These are phyloP conservation scores for Gracilinanus agilis DNA, from an alignment of 2,113 vertebrate genomes.

Conservation along the genomic window DNA sequence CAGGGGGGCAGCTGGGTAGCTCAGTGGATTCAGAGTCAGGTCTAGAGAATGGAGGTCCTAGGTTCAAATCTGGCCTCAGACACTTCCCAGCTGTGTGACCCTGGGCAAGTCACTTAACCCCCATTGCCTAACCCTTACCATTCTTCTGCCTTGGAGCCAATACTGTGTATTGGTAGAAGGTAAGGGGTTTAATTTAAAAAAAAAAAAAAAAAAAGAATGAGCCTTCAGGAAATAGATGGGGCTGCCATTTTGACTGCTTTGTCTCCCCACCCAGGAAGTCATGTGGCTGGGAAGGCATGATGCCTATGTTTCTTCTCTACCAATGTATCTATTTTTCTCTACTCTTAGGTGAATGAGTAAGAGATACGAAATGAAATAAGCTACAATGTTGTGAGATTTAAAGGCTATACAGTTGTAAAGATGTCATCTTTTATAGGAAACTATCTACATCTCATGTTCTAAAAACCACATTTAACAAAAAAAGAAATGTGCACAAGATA, in stretches of 20 bases:
- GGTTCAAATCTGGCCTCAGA: too few species aligned
- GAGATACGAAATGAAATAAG: neutral
- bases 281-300: neutral
- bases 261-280: neutral
- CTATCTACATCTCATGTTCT: neutral
- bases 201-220: too few species aligned
- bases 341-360: neutral
- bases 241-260: neutral
- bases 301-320: neutral
- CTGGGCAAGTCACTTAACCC: too few species aligned
- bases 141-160: too few species aligned
- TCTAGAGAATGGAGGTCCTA: too few species aligned
- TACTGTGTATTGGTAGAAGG: too few species aligned
- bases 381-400: neutral
- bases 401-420: neutral
- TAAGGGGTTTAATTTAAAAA: too few species aligned
- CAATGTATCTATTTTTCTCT: neutral
- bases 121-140: too few species aligned
- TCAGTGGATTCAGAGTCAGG: too few species aligned
- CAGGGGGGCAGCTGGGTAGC: too few species aligned
- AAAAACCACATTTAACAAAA: neutral
- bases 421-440: neutral
- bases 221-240: neutral
- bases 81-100: too few species aligned
- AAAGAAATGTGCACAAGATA: neutral